Percentiles rank a stretch among this genome's conserved stretches.
Conservation (phyloP, 64 coral and sea anemone genomes). For the Hydrozoanthus tunicans region DNA sequence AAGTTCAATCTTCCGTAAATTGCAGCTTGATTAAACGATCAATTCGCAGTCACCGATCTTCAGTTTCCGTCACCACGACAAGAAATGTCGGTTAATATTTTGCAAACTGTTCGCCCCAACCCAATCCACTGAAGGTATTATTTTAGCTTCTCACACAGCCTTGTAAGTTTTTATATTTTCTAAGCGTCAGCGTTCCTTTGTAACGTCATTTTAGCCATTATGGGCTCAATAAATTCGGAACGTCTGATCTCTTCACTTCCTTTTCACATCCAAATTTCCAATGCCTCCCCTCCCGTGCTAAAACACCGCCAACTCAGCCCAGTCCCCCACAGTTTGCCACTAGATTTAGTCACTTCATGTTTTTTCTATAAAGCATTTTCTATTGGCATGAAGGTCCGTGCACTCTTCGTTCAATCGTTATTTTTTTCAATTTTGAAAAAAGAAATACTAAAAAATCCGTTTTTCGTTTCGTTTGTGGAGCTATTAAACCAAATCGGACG, state of each 20-base stretch:
- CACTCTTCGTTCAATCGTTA: no score
- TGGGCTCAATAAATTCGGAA: conserved; percentile 13
- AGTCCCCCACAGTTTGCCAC: background rate
- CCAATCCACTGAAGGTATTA: background rate
- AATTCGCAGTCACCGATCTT: background rate
- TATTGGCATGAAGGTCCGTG: no score
- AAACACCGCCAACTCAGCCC: background rate
- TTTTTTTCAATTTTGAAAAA: no score
- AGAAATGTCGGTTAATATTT: background rate
- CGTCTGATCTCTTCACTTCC: conserved; percentile 49
- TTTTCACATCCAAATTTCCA: conserved; percentile 38
- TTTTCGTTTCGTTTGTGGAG: no score
- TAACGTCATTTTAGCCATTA: conserved; percentile 10
- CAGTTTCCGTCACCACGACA: background rate
- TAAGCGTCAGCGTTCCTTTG: conserved; percentile 9
- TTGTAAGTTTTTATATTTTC: background rate
- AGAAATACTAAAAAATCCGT: no score
- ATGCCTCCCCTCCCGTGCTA: conserved; percentile 20
- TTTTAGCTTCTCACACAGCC: background rate
- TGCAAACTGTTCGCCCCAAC: conserved; percentile 22
- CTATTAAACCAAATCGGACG: no score
- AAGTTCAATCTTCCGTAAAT: conserved; percentile 11
- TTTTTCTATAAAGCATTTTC: no score
- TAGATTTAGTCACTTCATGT: no score
- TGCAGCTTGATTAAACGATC: conserved; percentile 17